Percentiles rank a stretch among this genome's conserved stretches.
phyloP scores from a whole-genome alignment of 2,888 invertebrate species.

The Nematopogon swammerdamellus region DNA sequence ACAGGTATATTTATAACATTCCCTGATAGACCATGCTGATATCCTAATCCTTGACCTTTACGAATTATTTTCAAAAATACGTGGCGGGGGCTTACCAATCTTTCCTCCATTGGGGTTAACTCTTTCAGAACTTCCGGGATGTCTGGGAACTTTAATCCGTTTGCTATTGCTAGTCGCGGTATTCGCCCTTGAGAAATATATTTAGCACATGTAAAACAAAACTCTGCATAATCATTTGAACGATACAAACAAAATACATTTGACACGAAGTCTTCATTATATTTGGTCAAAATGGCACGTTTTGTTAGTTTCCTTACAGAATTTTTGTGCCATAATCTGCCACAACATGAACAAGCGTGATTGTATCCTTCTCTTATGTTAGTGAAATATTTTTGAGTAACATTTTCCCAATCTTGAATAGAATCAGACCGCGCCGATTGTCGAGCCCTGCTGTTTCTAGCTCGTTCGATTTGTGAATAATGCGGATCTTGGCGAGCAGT shows the following conservation, averaged over 20 bases:
- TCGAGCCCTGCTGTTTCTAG: too few species aligned
- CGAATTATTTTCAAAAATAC: constrained; percentile 12
- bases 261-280: constrained; percentile 3
- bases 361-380: constrained; percentile 2
- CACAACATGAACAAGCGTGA: constrained; percentile 3
- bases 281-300: constrained; percentile 1
- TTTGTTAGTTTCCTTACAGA: constrained; percentile 4
- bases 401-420: too few species aligned
- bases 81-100: constrained; percentile 10
- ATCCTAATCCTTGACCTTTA: constrained; percentile 12
- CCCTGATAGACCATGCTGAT: constrained; percentile 13
- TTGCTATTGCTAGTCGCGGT: constrained; percentile 10
- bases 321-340: constrained; percentile 8
- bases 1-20: constrained; percentile 13
- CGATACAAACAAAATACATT: constrained; percentile 4
- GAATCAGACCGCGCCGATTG: too few species aligned
- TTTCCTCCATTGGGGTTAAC: constrained; percentile 12
- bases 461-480: too few species aligned
- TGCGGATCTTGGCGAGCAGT: too few species aligned
- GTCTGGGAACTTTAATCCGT: constrained; percentile 11
- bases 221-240: constrained; percentile 2
- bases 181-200: constrained; percentile 8
- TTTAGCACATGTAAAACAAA: constrained; percentile 7
- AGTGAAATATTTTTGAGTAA: not conserved
- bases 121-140: constrained; percentile 10